Evolutionary conservation across 2,888 invertebrate species (phyloP).

Genomic region (Pachycephus smyrnensis): DNA sequence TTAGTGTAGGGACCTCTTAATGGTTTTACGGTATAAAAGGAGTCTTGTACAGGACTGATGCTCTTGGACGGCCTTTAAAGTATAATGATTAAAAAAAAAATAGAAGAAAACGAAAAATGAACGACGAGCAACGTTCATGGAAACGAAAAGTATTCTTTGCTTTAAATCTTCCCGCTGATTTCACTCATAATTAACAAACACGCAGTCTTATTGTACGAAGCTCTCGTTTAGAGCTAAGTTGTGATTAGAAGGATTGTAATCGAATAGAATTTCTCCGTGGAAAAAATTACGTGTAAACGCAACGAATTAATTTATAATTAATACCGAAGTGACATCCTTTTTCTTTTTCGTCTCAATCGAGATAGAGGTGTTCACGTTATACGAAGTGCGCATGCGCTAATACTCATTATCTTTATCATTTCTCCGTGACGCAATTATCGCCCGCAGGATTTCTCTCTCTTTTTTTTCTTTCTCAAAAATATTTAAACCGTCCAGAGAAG

Average conservation of each 20-base stretch:
- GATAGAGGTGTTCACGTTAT: background rate
- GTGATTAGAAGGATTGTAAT: background rate
- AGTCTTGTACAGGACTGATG: background rate
- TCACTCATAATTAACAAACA: conserved; percentile 58
- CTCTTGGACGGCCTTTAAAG: background rate
- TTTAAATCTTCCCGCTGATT: conserved; percentile 39
- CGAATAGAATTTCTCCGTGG: background rate
- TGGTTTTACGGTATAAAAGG: background rate
- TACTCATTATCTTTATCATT: background rate
- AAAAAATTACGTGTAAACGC: background rate
- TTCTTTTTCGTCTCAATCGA: background rate
- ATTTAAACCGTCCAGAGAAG: background rate
- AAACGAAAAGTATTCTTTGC: background rate
- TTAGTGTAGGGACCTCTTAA: background rate
- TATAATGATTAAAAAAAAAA: background rate
- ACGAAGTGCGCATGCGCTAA: background rate
- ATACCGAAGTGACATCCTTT: background rate
- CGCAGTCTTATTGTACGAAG: conserved; percentile 62
- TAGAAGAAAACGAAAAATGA: background rate
- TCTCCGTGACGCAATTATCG: background rate
- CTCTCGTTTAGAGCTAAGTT: conserved; percentile 13
- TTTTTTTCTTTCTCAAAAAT: background rate
- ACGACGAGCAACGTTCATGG: background rate
- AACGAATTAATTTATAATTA: background rate
- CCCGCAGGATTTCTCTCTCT: background rate